These are phyloP conservation scores for Abrostola tripartita DNA, from an alignment of 2,888 invertebrate species.

Conservation along the genomic window DNA sequence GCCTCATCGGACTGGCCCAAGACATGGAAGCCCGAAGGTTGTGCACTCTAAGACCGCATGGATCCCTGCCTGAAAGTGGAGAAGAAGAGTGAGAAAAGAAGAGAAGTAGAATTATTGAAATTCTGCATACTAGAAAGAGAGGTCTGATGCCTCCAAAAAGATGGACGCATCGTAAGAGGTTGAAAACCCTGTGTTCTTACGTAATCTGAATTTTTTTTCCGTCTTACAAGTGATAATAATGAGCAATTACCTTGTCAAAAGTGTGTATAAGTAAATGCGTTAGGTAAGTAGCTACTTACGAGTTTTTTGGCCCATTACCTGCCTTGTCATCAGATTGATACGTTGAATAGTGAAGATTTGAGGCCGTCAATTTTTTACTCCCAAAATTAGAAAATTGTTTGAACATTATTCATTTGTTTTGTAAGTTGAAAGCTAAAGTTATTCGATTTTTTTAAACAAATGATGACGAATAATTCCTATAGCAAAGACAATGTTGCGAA, in stretches of 20 bases:
- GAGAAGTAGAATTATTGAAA: no score
- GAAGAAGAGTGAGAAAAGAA: no score
- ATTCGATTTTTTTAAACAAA: background rate
- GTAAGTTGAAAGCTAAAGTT: background rate
- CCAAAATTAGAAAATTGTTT: background rate
- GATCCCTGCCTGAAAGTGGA: no score
- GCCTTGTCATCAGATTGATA: slow-evolving; percentile 3
- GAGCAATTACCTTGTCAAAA: slow-evolving; percentile 19
- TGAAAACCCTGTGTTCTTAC: no score
- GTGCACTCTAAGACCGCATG: no score
- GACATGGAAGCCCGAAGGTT: no score
- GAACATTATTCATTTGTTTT: background rate
- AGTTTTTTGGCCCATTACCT: background rate
- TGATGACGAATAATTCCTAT: no score
- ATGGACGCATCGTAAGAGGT: no score
- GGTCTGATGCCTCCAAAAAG: no score
- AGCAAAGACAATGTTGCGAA: no score
- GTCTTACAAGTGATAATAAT: slow-evolving; percentile 24
- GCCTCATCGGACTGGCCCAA: no score
- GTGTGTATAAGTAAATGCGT: slow-evolving; percentile 24
- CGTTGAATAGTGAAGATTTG: background rate
- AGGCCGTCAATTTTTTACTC: background rate
- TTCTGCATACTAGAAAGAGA: no score
- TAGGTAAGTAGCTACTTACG: slow-evolving; percentile 19
- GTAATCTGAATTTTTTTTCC: slow-evolving; percentile 3